Base-by-base conservation (phyloP, 2,888 invertebrate species). In the Torymus auratus region DNA sequence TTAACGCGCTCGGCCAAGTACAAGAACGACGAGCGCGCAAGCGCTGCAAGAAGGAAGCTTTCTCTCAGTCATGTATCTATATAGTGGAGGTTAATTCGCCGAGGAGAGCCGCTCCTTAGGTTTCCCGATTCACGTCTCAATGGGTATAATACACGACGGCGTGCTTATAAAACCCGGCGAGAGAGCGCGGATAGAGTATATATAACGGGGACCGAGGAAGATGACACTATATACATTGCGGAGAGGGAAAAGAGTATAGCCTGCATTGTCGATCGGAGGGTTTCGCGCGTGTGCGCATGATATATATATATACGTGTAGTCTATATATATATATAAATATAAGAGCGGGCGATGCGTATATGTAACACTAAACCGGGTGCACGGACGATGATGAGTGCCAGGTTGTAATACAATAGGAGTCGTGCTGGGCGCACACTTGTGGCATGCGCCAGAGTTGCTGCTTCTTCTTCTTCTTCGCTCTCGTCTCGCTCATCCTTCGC, bases 391-490 rank as follows among this genome's bases (percentile, higher is more conserved):
- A 75, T 68, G 78, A 82, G 79, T 79, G 79, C 73, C 70, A 52
- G 81, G 50, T 71, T 88, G 89, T 88, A 90, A 90, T 85, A 86
- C 86, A 88, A 90, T 89, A 88, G 87, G 85, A 84, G 85, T 83
- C 85, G 84, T 83, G 85, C 76, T 83, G 86, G 87, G 86, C 41
- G 41, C 88, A 88, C 89, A 89, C 89, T 90, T 88, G 88, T 87
- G 89, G 90, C 89, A 89, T 89, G 89, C 88, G 89, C 88, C 88
- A 84, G 79, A 83, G 82, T 78, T 83, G 82, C 79, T 69, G 56
- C 70, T 58, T 71, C 80, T 71, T 73, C 72, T 76, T 20, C 55
- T 56, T 78, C 62, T 53, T 74, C 56, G 69, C 23, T 60, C 64
- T 56, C 60, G 52, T 53, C 61, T 61, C 53, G 20, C 41, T 41